Percentiles rank a stretch among this genome's conserved stretches.
Conservation (phyloP, 2,797 vertebrate genomes). For the Pempheris klunzingeri region DNA sequence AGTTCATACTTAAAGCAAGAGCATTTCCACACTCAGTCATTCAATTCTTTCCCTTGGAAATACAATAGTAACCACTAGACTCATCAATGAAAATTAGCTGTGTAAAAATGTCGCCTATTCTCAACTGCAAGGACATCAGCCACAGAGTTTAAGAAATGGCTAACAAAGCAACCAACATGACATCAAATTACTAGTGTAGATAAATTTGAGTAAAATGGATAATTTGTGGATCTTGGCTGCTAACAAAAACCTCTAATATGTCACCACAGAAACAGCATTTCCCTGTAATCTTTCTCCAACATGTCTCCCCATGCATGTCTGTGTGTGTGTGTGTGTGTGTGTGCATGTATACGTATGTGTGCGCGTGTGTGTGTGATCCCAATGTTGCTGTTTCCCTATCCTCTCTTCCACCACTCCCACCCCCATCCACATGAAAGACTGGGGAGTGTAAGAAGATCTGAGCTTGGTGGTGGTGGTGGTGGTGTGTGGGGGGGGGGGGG, state of each 20-base stretch:
- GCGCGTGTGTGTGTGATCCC: constrained; percentile 31
- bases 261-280: constrained; percentile 13
- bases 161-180: constrained; percentile 20
- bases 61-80: constrained; percentile 20
- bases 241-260: constrained; percentile 8
- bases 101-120: constrained; percentile 14
- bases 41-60: constrained; percentile 30
- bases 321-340: constrained; percentile 21
- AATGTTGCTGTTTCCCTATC: constrained; percentile 40
- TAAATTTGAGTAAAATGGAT: constrained; percentile 1
- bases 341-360: constrained; percentile 23
- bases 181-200: neutral
- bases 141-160: constrained; percentile 15
- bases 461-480: constrained; percentile 24
- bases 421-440: constrained; percentile 56
- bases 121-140: constrained; percentile 9
- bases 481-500: neutral
- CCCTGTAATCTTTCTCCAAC: constrained; percentile 6
- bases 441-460: constrained; percentile 47
- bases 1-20: constrained; percentile 20
- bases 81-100: constrained; percentile 34
- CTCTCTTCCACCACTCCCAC: constrained; percentile 3
- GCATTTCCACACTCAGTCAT: constrained; percentile 31
- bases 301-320: constrained; percentile 4
- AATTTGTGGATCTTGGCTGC: constrained; percentile 5